These are phyloP conservation scores for Spicauda simplicius DNA, from an alignment of 2,888 invertebrate genomes.

Conservation along the genomic window DNA sequence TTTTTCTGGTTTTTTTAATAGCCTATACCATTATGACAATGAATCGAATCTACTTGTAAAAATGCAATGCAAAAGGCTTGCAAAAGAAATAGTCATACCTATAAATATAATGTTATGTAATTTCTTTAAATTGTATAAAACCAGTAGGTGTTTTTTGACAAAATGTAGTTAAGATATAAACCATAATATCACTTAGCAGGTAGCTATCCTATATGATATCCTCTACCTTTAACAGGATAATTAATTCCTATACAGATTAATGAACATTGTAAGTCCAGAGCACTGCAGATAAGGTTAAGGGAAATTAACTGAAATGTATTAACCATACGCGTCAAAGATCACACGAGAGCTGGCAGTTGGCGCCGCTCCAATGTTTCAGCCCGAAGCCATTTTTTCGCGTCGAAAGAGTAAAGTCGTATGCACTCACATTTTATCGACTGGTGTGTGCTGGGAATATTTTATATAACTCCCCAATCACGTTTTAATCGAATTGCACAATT, in stretches of 20 bases:
- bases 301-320: constrained; percentile 30
- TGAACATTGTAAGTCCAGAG: not conserved
- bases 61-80: no score
- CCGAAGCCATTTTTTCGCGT: constrained; percentile 33
- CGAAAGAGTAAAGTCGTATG: constrained; percentile 16
- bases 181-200: not conserved
- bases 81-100: no score
- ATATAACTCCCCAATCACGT: constrained; percentile 9
- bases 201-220: no score
- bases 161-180: no score
- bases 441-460: not conserved
- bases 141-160: no score
- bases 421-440: constrained; percentile 22
- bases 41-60: no score
- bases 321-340: constrained; percentile 29
- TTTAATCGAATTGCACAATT: not conserved
- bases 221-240: not conserved
- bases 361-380: constrained; percentile 22
- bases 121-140: no score
- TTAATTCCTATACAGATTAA: not conserved
- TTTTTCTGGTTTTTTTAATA: no score
- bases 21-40: no score
- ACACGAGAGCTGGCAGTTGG: constrained; percentile 30
- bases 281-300: constrained; percentile 24
- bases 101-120: no score